Evolutionary conservation across 2,797 vertebrate species (phyloP), one percentile per base, ranked within the genome.

Genomic region (Falco rusticolus): DNA sequence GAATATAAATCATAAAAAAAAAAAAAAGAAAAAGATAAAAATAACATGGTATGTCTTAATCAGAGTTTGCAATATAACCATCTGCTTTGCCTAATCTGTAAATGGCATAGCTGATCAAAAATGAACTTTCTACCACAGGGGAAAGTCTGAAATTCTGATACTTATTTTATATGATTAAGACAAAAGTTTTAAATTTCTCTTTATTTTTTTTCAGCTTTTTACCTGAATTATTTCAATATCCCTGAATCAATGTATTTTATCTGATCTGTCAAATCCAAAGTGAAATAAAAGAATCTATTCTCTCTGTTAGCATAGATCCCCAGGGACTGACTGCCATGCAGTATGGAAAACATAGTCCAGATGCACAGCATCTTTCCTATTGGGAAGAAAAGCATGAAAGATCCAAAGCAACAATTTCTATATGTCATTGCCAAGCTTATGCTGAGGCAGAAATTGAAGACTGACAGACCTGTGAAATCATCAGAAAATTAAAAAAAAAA

Each of bases 21-120:
- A 61, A 65, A 85, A 71, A 72, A 83, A 45, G 43, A 56, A 60
- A 47, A 89, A 61, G 15, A 96, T 90, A 93, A 96, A 97, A 97
- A 96, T 87, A 97, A 95, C 54, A 93, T 65, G 39, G n/a, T 80
- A 75, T 94, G 86, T 96, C 96, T 97, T 97, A 97, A 95, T 94
- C 72, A 19, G 84, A 85, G 66, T 83, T 97, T 93, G 71, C 41
- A 78, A 70, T 31, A 65, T 33, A 87, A 72, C 82, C n/a, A 78
- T 83, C 53, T 89, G 59, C 50, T 95, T 86, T 85, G 26, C 57
- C 71, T 92, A 74, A 91, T 90, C 75, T 65, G 16, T 70, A 86
- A 83, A n/a, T 87, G 75, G 43, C 50, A 92, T 20, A 84, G 71
- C 39, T 89, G 65, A 75, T 71, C 54, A 85, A 72, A 87, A 84